Conservation (phyloP, 2,888 invertebrate genomes). For the Caenorhabditis japonica region DNA sequence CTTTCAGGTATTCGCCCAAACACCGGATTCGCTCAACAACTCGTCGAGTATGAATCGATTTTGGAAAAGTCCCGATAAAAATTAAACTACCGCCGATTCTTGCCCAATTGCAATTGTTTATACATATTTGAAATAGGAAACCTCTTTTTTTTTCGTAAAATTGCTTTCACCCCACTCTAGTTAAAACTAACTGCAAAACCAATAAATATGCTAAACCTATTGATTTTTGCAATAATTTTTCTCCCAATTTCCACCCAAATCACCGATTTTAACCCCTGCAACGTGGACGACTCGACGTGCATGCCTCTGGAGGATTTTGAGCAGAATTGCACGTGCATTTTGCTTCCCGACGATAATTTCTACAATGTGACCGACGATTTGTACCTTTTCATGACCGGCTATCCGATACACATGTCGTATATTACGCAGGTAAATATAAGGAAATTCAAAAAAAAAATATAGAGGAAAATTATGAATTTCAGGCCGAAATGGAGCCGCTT, state of each 20-base stretch:
- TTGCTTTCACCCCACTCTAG: not conserved
- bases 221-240: conserved; percentile 5
- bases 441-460: not conserved
- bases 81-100: too few species aligned
- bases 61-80: too few species aligned
- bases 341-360: conserved; percentile 36
- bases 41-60: conserved; percentile 61
- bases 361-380: conserved; percentile 56
- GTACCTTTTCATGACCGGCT: conserved; percentile 53
- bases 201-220: not conserved
- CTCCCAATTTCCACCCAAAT: conserved; percentile 1
- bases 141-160: not conserved
- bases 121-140: not conserved
- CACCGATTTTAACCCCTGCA: conserved; percentile 52
- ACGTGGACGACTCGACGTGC: conserved; percentile 49
- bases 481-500: conserved; percentile 38
- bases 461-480: not conserved
- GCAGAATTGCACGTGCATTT: conserved; percentile 60
- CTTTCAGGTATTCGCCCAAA: conserved; percentile 68
- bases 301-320: conserved; percentile 62
- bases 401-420: conserved; percentile 52
- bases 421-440: conserved; percentile 43
- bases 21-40: conserved; percentile 70
- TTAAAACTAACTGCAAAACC: not conserved
- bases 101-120: not conserved